Conservation (phyloP, 2,797 vertebrate species). For the Pristis pectinata region DNA sequence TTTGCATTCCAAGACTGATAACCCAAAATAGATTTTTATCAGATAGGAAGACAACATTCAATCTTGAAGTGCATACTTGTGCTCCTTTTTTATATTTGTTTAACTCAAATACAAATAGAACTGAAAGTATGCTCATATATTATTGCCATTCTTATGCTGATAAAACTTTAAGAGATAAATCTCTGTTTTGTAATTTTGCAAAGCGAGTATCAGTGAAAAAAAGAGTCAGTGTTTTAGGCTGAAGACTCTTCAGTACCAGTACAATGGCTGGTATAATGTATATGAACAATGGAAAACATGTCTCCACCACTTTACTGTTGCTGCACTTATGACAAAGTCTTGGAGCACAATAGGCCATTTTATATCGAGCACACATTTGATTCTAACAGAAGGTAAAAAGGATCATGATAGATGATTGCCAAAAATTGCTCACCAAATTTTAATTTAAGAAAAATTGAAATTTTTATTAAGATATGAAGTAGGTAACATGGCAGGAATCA, state of each 20-base stretch:
- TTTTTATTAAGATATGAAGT: not conserved
- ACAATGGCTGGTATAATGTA: not conserved
- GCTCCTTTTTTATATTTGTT: not conserved
- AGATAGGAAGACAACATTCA: not conserved
- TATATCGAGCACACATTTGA: not conserved
- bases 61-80: not conserved
- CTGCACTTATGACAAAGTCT: not conserved
- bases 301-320: not conserved
- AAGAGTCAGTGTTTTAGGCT: too few relatives aligned
- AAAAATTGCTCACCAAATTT: not conserved
- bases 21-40: not conserved
- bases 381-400: not conserved
- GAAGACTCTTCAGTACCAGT: not conserved
- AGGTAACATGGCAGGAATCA: not conserved
- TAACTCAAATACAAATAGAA: not conserved
- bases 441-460: not conserved
- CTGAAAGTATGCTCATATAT: too few relatives aligned
- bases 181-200: too few relatives aligned
- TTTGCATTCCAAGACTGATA: conserved; percentile 1
- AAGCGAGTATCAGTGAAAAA: not conserved
- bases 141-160: not conserved
- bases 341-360: not conserved
- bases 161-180: not conserved
- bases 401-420: not conserved
- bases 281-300: not conserved